A percentile compares a stretch with the other conserved stretches of the same genome.
Evolutionary conservation across 2,797 vertebrate species (phyloP).

Genomic region (Sebastes nivosus): DNA sequence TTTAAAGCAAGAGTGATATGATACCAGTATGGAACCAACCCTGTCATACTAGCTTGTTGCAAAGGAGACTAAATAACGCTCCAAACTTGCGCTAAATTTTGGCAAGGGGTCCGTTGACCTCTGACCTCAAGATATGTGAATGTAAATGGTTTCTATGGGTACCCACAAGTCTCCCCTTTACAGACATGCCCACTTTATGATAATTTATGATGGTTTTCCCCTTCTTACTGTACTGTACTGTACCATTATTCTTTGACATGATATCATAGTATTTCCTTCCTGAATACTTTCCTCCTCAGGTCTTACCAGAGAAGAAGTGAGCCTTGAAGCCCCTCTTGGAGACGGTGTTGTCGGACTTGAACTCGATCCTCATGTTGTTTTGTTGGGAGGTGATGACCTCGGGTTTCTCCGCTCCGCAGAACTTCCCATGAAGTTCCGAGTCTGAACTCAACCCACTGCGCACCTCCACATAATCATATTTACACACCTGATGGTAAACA

Average conservation of each 20-base stretch:
- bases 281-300: background rate
- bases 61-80: no score
- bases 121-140: no score
- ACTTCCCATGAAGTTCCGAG: conserved; percentile 93
- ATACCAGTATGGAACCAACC: no score
- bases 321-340: conserved; percentile 98
- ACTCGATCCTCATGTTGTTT: conserved; percentile 99
- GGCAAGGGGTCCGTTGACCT: no score
- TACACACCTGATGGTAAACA: conserved; percentile 88
- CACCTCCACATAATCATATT: conserved; percentile 96
- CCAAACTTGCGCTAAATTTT: no score
- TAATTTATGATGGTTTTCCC: background rate
- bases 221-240: no score
- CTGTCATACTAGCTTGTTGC: no score
- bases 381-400: conserved; percentile 95
- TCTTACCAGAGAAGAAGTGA: conserved; percentile 94
- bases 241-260: background rate
- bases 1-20: no score
- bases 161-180: no score
- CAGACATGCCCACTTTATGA: no score
- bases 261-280: background rate
- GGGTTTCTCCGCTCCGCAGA: conserved; percentile 93
- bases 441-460: conserved; percentile 90
- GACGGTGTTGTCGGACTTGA: conserved; percentile 97
- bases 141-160: no score